Conservation (phyloP, 1,140 invertebrate species). For the Anagrus nilaparvatae region DNA sequence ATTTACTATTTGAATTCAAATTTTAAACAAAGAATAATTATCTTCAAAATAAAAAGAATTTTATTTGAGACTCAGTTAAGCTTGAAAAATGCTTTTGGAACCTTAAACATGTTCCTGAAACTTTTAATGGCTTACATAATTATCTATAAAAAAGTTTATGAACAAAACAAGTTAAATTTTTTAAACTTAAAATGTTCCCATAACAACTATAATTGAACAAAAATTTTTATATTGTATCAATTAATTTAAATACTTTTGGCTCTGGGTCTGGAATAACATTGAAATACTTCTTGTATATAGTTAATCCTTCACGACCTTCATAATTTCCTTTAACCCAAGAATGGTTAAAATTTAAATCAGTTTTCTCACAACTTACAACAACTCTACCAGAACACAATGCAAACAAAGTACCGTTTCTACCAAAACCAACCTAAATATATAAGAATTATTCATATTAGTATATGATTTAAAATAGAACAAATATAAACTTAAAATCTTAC, state of each 20-base stretch:
- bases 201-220: too few species aligned
- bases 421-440: constrained; percentile 61
- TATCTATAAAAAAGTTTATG: too few species aligned
- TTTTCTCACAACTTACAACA: constrained; percentile 64
- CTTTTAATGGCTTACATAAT: too few species aligned
- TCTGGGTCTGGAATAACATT: constrained; percentile 66
- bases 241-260: constrained; percentile 61
- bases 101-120: too few species aligned
- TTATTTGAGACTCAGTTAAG: too few species aligned
- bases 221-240: constrained; percentile 55
- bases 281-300: constrained; percentile 74
- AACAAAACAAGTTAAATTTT: too few species aligned
- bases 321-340: constrained; percentile 57
- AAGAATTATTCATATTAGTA: neutral
- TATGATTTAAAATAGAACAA: neutral
- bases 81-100: too few species aligned
- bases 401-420: constrained; percentile 63
- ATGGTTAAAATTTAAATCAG: constrained; percentile 60
- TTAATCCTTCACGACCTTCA: constrained; percentile 45
- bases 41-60: too few species aligned
- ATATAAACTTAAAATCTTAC: constrained; percentile 39
- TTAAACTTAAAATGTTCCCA: too few species aligned
- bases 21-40: too few species aligned
- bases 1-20: too few species aligned
- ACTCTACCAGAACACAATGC: constrained; percentile 64